Base-by-base conservation (phyloP, 2,113 vertebrate genomes). In the Perca flavescens region DNA sequence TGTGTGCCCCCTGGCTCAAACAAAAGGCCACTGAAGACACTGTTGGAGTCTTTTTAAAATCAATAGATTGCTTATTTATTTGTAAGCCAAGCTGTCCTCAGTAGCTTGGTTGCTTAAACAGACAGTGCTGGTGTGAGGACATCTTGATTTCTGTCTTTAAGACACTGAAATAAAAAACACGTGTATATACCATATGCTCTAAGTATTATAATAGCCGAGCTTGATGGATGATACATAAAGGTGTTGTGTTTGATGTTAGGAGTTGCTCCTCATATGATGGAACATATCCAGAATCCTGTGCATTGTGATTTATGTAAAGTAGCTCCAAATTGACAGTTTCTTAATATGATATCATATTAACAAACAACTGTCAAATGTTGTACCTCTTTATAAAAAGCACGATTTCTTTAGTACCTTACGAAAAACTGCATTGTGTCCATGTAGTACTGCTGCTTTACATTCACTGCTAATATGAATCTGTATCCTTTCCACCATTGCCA, bases 1-100 rank as follows among this genome's bases (percentile, higher is more conserved):
- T 95, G 91, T 91, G 89, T 71, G 67, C 76, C 89, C 72, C 83
- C 79, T 77, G 75, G 67, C 77, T 93, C 88, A 94, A 94, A 95
- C 91, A 95, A 93, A 94, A 87, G 85, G 80, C 78, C 57, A 3
- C 46, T 54, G 12, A 76, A 68, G 71, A 87, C 76, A 13, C 74
- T 53, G 17, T 74, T 50, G 60, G n/a, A 77, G 76, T 66, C 82
- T 81, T 71, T 88, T 88, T 52, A 85, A 77, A 90, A 93, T 92
- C 90, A 92, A 87, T 91, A 77, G 52, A 43, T 80, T 31, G 50
- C 77, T 76, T 77, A 70, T 85, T 90, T 87, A 62, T 89, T 74
- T 76, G 83, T 66, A 58, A 80, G 71, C 70, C 77, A 75, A 82
- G 78, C 73, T 84, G 80, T 75, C 67, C 60, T 65, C 43, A 0